Percentiles rank a stretch among this genome's conserved stretches.
Evolutionary conservation across 2,888 invertebrate genomes (phyloP).

Genomic region (Xestia xanthographa): DNA sequence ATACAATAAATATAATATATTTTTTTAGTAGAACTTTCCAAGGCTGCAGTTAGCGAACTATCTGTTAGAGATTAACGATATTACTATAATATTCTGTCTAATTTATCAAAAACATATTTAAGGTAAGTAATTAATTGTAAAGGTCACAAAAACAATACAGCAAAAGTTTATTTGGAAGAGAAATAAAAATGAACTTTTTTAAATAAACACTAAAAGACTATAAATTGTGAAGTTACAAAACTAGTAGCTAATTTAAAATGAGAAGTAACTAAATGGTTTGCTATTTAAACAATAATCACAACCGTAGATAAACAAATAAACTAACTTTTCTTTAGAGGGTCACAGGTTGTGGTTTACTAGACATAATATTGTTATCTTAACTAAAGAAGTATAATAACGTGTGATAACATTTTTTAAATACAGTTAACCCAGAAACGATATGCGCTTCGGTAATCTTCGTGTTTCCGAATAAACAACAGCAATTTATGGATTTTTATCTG

Average conservation of each 20-base stretch:
- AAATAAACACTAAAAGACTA: neutral
- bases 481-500: no score
- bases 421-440: neutral
- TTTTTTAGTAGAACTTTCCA: neutral
- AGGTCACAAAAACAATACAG: neutral
- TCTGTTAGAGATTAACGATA: neutral
- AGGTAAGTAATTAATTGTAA: neutral
- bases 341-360: conserved; percentile 6
- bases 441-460: neutral
- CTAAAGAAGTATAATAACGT: conserved; percentile 1
- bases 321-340: conserved; percentile 29
- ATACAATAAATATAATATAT: conserved; percentile 14
- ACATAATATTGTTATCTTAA: conserved; percentile 11
- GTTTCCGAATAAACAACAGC: neutral
- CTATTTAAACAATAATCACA: conserved; percentile 49
- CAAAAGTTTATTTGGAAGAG: neutral
- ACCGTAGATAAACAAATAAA: conserved; percentile 37
- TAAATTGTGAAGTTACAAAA: neutral
- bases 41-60: neutral
- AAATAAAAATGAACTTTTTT: neutral
- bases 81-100: neutral
- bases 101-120: neutral
- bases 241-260: conserved; percentile 4
- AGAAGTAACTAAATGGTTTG: conserved; percentile 20
- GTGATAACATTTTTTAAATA: neutral